Base-by-base conservation (phyloP, 2,113 vertebrate species). In the Perca fluviatilis region DNA sequence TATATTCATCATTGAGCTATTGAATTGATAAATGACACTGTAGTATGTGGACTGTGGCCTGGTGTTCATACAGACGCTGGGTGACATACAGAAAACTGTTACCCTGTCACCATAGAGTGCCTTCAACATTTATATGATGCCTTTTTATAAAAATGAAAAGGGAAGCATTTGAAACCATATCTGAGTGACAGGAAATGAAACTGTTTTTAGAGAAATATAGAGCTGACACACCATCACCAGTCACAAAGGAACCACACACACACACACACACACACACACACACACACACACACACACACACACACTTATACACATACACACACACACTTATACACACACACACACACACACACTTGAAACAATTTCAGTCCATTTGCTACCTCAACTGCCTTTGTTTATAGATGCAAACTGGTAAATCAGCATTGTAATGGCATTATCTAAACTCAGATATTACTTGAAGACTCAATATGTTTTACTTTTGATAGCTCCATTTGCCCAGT, bases 171-270 rank as follows among this genome's bases (percentile, higher is more conserved):
- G 68, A 80, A 83, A 83, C 77, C 30, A 73, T 81, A 79, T 78
- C 40, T 62, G 74, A 76, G 89, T 61, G 86, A 88, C 86, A 89
- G 92, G 91, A 91, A 92, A 91, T 91, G 83, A 92, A 92, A 90
- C 74, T 64, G 73, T 67, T 82, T 89, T 88, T 86, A 86, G 73
- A 87, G 89, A 91, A 90, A 91, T 77, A 64, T 64, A 76, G 54
- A 79, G 77, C 79, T 86, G 81, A 90, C 86, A 63, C 75, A 82
- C 88, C 74, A 78, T 75, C 82, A 77, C 69, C 65, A 84, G 58
- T 23, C 70, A 15, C 74, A 10, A 13, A 85, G 61, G 40, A 79
- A 80, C 71, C 66, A 10, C 30, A 27, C 46, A 60, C 71, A 51
- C 50, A 69, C 51, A 57, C 10, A 53, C 47, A 57, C 36, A 73